Percentiles rank a stretch among this genome's conserved stretches.
Conservation (phyloP, 1,140 invertebrate species). For the Lethocerus indicus region DNA sequence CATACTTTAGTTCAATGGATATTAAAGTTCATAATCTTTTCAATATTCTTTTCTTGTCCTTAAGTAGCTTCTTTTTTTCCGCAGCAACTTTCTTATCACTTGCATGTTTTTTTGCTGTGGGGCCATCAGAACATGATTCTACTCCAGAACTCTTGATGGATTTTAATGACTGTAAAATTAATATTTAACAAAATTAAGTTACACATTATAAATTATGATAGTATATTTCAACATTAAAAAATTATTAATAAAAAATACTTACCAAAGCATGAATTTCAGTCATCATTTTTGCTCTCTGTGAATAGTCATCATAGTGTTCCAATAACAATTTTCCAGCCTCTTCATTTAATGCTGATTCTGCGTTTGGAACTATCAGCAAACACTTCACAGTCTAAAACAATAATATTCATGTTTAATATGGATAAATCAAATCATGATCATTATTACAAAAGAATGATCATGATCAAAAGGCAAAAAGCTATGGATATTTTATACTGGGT, state of each 20-base stretch:
- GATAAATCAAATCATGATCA: background rate
- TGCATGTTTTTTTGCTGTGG: slow-evolving; percentile 67
- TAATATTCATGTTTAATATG: slow-evolving; percentile 8
- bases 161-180: slow-evolving; percentile 25
- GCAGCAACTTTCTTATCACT: slow-evolving; percentile 61
- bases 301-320: slow-evolving; percentile 85
- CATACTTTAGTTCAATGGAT: no score
- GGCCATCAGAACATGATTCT: slow-evolving; percentile 37
- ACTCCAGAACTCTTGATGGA: slow-evolving; percentile 25
- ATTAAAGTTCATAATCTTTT: slow-evolving; percentile 71
- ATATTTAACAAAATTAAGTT: no score
- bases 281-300: slow-evolving; percentile 77
- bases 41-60: slow-evolving; percentile 73
- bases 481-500: background rate
- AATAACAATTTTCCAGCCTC: slow-evolving; percentile 81
- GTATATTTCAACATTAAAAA: background rate
- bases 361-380: slow-evolving; percentile 83
- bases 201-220: no score
- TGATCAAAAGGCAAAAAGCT: background rate
- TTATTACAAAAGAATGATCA: background rate
- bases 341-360: slow-evolving; percentile 86
- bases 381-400: slow-evolving; percentile 70
- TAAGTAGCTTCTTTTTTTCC: slow-evolving; percentile 58
- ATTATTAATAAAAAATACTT: slow-evolving; percentile 16
- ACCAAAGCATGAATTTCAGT: slow-evolving; percentile 83